Evolutionary conservation across 2,113 vertebrate species (phyloP).

Genomic region (Cyphomyrus plagiostoma): DNA sequence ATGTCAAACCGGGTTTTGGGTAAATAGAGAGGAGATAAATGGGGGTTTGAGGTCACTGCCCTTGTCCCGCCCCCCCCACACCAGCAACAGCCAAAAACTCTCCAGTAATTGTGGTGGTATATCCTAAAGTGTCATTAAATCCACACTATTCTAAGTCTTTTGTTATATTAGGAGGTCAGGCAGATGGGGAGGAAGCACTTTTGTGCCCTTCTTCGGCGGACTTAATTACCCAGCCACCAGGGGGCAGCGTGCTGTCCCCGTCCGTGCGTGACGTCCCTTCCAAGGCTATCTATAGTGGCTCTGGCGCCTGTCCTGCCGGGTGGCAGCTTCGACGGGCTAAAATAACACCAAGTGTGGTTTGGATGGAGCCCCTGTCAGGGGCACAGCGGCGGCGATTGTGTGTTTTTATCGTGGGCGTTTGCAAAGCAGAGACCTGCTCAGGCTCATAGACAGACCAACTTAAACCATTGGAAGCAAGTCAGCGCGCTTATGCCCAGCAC

Average conservation of each 20-base stretch:
- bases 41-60: not conserved
- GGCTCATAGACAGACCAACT: not conserved
- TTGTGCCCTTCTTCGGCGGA: not conserved
- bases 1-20: not conserved
- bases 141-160: not conserved
- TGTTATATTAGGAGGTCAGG: not conserved
- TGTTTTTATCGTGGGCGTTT: not conserved
- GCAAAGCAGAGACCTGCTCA: not conserved
- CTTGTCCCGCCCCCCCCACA: not conserved
- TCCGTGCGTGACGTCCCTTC: not conserved
- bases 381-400: not conserved
- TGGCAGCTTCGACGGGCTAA: constrained; percentile 14
- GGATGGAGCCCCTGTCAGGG: not conserved
- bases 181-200: not conserved
- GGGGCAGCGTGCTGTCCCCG: constrained; percentile 2
- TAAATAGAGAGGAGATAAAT: not conserved
- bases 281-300: constrained; percentile 35
- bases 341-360: constrained; percentile 31
- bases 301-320: not conserved
- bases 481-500: not conserved
- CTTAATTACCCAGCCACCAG: constrained; percentile 5
- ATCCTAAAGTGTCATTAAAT: not conserved
- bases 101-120: constrained; percentile 8
- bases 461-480: not conserved
- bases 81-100: not conserved